phyloP scores from a whole-genome alignment of 2,113 vertebrate genomes.

The Nycticorax nycticorax region DNA sequence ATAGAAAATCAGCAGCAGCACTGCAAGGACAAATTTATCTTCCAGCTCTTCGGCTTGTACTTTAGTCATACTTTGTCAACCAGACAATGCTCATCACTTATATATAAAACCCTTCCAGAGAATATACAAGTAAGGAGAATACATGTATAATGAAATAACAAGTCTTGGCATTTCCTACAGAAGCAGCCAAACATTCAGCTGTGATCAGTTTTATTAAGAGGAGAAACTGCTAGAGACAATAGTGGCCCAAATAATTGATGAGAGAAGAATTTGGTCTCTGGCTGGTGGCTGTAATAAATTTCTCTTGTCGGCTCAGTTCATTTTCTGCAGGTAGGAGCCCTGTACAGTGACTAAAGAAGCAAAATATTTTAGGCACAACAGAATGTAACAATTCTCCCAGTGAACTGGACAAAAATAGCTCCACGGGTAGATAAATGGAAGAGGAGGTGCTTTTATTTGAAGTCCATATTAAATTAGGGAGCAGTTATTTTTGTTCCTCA shows the following conservation, averaged over 20 bases:
- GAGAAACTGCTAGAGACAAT: slow-evolving; percentile 14
- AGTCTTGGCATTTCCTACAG: neutral
- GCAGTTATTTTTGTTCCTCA: neutral
- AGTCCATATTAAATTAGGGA: neutral
- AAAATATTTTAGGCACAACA: slow-evolving; percentile 29
- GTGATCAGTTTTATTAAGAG: slow-evolving; percentile 33
- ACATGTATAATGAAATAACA: slow-evolving; percentile 36
- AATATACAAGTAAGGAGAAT: neutral
- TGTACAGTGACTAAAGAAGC: neutral
- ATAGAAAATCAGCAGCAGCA: neutral
- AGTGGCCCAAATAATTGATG: slow-evolving; percentile 17
- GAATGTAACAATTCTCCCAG: neutral
- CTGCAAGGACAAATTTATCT: neutral
- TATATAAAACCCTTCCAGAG: neutral
- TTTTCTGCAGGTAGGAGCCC: slow-evolving; percentile 7
- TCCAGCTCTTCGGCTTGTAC: neutral
- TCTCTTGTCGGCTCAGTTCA: neutral
- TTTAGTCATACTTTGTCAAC: slow-evolving; percentile 26
- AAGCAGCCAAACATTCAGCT: neutral
- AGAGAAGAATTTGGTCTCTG: neutral
- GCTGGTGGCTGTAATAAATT: neutral
- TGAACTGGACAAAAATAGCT: slow-evolving; percentile 9
- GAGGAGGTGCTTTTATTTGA: neutral
- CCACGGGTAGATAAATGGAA: neutral
- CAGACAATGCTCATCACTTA: slow-evolving; percentile 27